Evolutionary conservation across 1,140 invertebrate genomes (phyloP).

Genomic region (Eumeta japonica): DNA sequence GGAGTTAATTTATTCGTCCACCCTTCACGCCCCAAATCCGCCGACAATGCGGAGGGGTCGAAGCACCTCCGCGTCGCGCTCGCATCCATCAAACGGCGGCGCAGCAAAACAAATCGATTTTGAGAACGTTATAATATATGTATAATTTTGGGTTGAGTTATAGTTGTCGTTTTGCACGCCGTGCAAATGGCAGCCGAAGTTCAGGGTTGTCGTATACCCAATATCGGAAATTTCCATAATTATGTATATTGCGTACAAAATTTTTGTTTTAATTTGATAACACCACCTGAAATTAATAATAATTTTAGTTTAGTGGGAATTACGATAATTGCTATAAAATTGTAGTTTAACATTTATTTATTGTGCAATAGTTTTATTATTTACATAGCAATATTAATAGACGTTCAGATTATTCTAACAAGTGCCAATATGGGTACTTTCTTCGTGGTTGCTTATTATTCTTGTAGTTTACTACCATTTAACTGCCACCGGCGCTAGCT

Average conservation of each 20-base stretch:
- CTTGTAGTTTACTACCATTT: conserved; percentile 1
- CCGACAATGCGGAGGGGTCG: conserved; percentile 25
- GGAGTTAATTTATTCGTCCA: conserved; percentile 49
- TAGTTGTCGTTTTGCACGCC: background rate
- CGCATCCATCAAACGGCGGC: conserved; percentile 35
- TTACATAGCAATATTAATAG: too few species aligned
- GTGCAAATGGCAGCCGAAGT: too few species aligned
- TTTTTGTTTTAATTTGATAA: conserved; percentile 3
- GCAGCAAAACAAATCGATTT: conserved; percentile 47
- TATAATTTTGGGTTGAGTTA: background rate
- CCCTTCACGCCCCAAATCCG: conserved; percentile 48
- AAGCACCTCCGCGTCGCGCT: conserved; percentile 22
- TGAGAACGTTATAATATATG: conserved; percentile 25
- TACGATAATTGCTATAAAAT: too few species aligned
- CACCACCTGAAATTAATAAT: background rate
- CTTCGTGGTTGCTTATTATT: background rate
- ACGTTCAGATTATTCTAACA: too few species aligned
- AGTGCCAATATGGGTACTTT: background rate
- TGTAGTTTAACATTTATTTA: too few species aligned
- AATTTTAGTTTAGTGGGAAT: too few species aligned
- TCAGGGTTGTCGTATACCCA: background rate
- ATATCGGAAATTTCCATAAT: background rate
- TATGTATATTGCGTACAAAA: background rate
- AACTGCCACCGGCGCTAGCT: conserved; percentile 1
- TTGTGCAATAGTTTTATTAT: too few species aligned